Conservation (phyloP, 1,140 invertebrate species). For the Zophobas atratus region DNA sequence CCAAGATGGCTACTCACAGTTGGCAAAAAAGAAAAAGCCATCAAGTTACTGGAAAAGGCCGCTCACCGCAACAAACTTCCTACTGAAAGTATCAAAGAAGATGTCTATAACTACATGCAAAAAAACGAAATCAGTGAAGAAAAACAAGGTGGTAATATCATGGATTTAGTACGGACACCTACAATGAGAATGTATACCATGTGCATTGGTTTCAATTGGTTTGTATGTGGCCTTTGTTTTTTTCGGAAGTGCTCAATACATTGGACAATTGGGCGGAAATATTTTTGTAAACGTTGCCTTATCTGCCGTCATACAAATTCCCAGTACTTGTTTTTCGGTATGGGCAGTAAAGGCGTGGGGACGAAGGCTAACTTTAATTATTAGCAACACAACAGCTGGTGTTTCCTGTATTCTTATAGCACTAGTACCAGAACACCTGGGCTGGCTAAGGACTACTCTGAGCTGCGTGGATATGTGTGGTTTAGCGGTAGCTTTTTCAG, state of each 20-base stretch:
- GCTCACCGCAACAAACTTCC: conserved; percentile 74
- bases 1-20: conserved; percentile 85
- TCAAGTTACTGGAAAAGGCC: conserved; percentile 78
- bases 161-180: conserved; percentile 81
- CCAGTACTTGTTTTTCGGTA: conserved; percentile 79
- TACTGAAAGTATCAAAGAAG: conserved; percentile 70
- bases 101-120: conserved; percentile 67
- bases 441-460: conserved; percentile 71
- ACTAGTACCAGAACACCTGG: conserved; percentile 69
- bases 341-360: conserved; percentile 77
- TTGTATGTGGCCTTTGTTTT: conserved; percentile 83
- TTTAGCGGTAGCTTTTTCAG: conserved; percentile 78
- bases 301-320: conserved; percentile 78
- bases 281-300: conserved; percentile 83
- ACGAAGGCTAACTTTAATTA: conserved; percentile 76
- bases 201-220: conserved; percentile 80
- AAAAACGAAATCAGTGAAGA: conserved; percentile 61
- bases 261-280: conserved; percentile 78
- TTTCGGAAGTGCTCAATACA: conserved; percentile 83
- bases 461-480: conserved; percentile 79
- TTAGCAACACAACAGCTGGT: conserved; percentile 76
- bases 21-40: conserved; percentile 78
- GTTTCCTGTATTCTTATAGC: conserved; percentile 76
- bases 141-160: conserved; percentile 65
- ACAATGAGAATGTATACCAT: conserved; percentile 82